Base-by-base conservation (phyloP, 1,140 invertebrate species). In the Apolygus lucorum region DNA sequence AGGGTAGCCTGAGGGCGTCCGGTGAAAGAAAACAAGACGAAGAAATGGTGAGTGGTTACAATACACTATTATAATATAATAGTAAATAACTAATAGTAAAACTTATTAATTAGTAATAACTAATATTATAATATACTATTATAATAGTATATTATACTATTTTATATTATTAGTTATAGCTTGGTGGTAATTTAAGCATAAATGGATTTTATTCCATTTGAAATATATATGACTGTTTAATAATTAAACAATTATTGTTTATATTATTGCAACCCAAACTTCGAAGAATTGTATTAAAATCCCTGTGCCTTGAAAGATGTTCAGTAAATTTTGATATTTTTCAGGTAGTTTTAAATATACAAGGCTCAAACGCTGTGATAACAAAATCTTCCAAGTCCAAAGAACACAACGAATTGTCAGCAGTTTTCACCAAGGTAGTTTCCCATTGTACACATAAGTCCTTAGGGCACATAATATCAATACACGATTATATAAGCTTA, bases 301-400 rank as follows among this genome's bases (percentile, higher is more conserved):
- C n/a, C 34, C 34, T 8, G 34, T 42, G 34, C n/a, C n/a, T n/a
- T 42, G 34, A 42, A 42, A 4, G 34, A 4, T 17, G 34, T 8
- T 42, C 4, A 42, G 17, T 42, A 42, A 4, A 4, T 8, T 4
- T 42, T 17, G 34, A 8, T 8, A 4, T 4, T 42, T 59, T 59
- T 24, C 54, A 59, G 54, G 54, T 59, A 22, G 22, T 59, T 4
- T 59, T 59, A 21, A 59, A 8, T 22, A 4, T 22, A 4, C 22
- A 11, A 59, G 22, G 54, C 54, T 59, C 54, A 4, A 59, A 22
- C 22, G 13, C 54, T 59, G 54, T 59, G 54, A 59, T 59, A 59
- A 59, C 11, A 4, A 17, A 13, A 13, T 13, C 54, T 4, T 59
- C 54, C 22, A 59, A 59, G 4, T 59, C 54, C 4, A 59, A 59